Base-by-base conservation (phyloP, 2,888 invertebrate species). In the Anorthoa munda region DNA sequence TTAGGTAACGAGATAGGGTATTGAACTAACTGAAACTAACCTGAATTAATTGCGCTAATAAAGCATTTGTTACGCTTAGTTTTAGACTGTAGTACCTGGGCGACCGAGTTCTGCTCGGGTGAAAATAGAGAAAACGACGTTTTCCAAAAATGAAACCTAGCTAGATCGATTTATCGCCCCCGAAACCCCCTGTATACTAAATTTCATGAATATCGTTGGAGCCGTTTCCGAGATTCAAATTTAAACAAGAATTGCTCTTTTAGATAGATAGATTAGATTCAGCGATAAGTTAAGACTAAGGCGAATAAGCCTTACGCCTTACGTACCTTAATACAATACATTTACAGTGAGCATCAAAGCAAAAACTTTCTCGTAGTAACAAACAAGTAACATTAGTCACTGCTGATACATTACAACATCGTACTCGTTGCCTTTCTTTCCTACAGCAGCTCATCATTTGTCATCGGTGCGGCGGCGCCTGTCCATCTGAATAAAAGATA, bases 401-500 rank as follows among this genome's bases (percentile, higher is more conserved):
- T 81, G 79, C 81, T 79, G 79, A 87, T 85, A 78, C 72, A 77
- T 83, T 82, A 80, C 76, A 77, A 66, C 80, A 73, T 81, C 61
- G 58, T 74, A 66, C 72, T 80, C 79, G 72, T 77, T 79, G 73
- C 70, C 79, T 79, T 81, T 83, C 86, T 81, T 83, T 82, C 86
- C 81, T 65, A 71, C 77, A 72, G 70, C 74, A 85, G 88, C 87
- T 90, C 87, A 88, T 90, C 91, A 92, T 93, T 91, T 91, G 91
- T 92, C 92, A 92, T 92, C 91, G 81, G 85, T 78, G 71, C 66
- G 77, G 74, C 66, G 81, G 63, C 75, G 76, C 72, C 91, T 90
- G 92, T 90, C 91, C 86, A 89, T 91, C 89, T 93, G 89, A 93
- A 94, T 93, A 94, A 94, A 91, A 93, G 87, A 93, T 94, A 90